Evolutionary conservation across 2,888 invertebrate species (phyloP).

Genomic region (Monochamus alternatus): DNA sequence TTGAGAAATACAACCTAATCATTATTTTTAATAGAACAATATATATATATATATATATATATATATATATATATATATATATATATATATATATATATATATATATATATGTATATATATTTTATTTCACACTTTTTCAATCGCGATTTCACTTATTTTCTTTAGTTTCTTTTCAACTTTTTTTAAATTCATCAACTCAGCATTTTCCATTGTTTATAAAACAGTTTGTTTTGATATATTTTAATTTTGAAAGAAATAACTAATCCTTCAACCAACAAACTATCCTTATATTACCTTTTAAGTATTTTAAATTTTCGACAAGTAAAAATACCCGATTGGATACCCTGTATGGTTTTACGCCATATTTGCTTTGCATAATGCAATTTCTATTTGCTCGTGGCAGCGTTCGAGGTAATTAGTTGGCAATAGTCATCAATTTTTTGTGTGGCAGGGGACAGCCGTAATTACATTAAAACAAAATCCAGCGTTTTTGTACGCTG

Average conservation of each 20-base stretch:
- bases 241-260: neutral
- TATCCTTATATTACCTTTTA: conserved; percentile 11
- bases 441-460: conserved; percentile 29
- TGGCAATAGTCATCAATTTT: conserved; percentile 38
- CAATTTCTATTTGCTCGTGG: conserved; percentile 32
- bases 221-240: no score
- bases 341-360: conserved; percentile 31
- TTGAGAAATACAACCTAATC: no score
- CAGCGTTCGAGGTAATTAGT: conserved; percentile 25
- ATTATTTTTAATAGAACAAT: no score
- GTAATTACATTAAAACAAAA: conserved; percentile 41
- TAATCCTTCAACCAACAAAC: neutral
- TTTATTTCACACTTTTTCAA: no score
- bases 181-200: no score
- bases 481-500: conserved; percentile 19
- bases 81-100: no score
- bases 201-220: no score
- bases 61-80: no score
- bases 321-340: conserved; percentile 33
- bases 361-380: conserved; percentile 41
- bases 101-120: no score
- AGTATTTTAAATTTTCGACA: conserved; percentile 12
- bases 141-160: no score
- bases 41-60: no score
- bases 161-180: no score